These are phyloP conservation scores for Ectobius pallidus DNA, from an alignment of 2,888 invertebrate genomes.

Conservation along the genomic window DNA sequence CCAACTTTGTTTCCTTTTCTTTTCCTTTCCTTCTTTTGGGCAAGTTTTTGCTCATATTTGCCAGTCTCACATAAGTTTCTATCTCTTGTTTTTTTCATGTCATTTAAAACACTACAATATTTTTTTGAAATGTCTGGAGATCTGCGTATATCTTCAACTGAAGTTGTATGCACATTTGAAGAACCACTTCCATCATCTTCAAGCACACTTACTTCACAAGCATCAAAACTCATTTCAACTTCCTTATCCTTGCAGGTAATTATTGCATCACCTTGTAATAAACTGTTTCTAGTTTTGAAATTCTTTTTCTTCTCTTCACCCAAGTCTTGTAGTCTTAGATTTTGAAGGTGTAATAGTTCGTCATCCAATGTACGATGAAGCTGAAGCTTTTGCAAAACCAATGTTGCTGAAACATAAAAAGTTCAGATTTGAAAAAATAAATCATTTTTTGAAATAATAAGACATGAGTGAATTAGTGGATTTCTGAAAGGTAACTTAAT, in stretches of 20 bases:
- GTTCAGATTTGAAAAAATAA: too few relatives aligned
- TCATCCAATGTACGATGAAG: constrained; percentile 59
- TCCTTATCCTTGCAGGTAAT: too few relatives aligned
- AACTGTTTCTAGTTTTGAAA: too few relatives aligned
- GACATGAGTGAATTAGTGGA: too few relatives aligned
- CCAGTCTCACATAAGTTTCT: constrained; percentile 34
- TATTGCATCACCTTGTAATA: too few relatives aligned
- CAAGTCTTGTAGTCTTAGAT: not conserved
- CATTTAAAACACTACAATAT: constrained; percentile 30
- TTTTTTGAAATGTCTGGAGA: constrained; percentile 27
- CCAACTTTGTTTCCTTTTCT: constrained; percentile 6
- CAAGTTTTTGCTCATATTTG: constrained; percentile 17
- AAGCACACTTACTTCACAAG: too few relatives aligned
- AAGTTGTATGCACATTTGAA: too few relatives aligned
- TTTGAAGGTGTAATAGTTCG: constrained; percentile 52
- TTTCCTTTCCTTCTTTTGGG: constrained; percentile 3
- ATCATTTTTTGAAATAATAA: too few relatives aligned
- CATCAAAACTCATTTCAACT: not conserved
- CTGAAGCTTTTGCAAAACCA: constrained; percentile 57
- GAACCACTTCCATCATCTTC: too few relatives aligned
- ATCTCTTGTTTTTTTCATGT: constrained; percentile 36
- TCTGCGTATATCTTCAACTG: not conserved
- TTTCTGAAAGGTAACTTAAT: too few relatives aligned
- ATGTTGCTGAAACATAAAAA: constrained; percentile 53
- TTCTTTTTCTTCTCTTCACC: too few relatives aligned